These are phyloP conservation scores for Gonatopus flavifemur DNA, from an alignment of 1,140 invertebrate species.

Conservation along the genomic window DNA sequence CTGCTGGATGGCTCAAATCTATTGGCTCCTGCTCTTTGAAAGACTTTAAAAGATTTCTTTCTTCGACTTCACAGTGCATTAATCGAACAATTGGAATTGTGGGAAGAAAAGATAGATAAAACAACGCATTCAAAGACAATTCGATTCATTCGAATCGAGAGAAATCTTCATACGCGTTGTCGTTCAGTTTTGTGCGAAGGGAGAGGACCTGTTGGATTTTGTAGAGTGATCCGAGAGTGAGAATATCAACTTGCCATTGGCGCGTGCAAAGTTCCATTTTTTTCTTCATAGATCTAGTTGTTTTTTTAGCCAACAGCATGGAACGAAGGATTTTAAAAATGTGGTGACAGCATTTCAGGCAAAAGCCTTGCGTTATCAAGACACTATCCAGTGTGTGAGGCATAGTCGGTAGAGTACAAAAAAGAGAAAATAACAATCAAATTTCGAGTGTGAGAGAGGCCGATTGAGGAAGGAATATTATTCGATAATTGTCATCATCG, in stretches of 20 bases:
- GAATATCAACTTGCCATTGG: conserved; percentile 16
- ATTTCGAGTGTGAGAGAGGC: no score
- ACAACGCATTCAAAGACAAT: not conserved
- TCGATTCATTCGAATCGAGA: not conserved
- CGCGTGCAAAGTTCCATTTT: conserved; percentile 16
- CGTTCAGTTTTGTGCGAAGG: not conserved
- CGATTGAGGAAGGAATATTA: no score
- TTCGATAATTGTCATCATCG: no score
- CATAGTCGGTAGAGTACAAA: conserved; percentile 36
- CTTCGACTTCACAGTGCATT: not conserved
- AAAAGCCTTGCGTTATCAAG: conserved; percentile 40
- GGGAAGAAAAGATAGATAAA: not conserved
- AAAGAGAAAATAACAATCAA: no score
- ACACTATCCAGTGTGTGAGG: conserved; percentile 54
- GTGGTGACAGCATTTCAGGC: conserved; percentile 47
- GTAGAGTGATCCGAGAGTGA: conserved; percentile 2
- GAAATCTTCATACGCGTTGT: no score
- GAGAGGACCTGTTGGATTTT: conserved; percentile 1
- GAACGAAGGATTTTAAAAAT: conserved; percentile 52
- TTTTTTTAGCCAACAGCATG: conserved; percentile 34
- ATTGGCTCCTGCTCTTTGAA: conserved; percentile 45
- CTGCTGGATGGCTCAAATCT: conserved; percentile 42
- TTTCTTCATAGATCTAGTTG: conserved; percentile 1
- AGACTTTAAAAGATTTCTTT: conserved; percentile 26
- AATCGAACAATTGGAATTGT: not conserved